Conservation (phyloP, 2,797 vertebrate species). For the Sarcophilus harrisii region DNA sequence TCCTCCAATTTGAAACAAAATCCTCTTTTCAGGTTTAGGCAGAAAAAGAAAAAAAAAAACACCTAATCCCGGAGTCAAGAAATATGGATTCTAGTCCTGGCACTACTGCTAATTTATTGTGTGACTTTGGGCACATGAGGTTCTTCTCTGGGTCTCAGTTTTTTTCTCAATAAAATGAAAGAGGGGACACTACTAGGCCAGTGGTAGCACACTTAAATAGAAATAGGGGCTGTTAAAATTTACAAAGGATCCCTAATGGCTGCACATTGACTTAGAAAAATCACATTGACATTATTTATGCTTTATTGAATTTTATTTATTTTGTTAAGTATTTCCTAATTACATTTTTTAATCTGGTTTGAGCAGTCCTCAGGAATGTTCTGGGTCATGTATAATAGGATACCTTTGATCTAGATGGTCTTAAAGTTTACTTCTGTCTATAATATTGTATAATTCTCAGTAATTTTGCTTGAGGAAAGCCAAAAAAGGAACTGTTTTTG, state of each 20-base stretch:
- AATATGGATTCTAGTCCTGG: background rate
- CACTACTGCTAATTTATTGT: background rate
- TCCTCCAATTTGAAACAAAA: background rate
- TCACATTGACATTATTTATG: background rate
- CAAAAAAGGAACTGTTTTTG: background rate
- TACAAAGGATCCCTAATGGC: background rate
- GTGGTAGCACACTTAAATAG: background rate
- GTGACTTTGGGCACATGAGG: background rate
- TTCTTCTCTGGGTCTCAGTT: background rate
- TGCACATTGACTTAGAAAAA: background rate
- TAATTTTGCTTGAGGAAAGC: background rate
- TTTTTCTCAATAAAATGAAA: background rate
- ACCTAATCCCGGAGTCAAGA: background rate
- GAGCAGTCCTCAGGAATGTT: background rate
- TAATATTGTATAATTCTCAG: background rate
- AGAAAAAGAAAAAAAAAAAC: background rate
- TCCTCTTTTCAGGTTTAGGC: background rate
- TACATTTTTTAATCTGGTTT: background rate
- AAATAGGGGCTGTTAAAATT: background rate
- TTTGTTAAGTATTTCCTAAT: background rate
- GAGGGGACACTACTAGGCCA: background rate
- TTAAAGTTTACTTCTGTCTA: background rate
- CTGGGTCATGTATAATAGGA: background rate
- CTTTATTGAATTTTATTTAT: background rate
- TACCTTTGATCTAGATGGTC: background rate